Evolutionary conservation across 92 coral and sea anemone species (phyloP).

Genomic region (Porites rus): DNA sequence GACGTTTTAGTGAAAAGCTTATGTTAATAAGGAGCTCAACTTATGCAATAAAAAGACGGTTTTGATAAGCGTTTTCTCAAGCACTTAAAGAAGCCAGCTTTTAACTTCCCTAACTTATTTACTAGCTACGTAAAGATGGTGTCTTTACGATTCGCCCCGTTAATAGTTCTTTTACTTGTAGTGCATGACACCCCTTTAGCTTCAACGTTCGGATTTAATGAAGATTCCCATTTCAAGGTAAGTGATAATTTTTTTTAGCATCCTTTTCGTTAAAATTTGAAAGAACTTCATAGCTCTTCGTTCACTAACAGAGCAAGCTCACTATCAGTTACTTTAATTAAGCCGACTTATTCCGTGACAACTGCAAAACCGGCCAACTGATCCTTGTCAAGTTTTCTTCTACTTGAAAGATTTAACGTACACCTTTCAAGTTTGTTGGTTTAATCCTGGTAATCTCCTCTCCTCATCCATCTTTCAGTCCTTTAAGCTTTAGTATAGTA

Average conservation of each 20-base stretch:
- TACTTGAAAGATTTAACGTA: too few species aligned
- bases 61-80: slow-evolving; percentile 40
- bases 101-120: background rate
- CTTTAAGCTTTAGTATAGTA: too few species aligned
- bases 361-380: too few species aligned
- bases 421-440: too few species aligned
- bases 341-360: too few species aligned
- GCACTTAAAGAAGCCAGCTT: slow-evolving; percentile 30
- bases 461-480: too few species aligned
- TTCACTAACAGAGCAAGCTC: background rate
- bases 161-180: background rate
- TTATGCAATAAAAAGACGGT: slow-evolving; percentile 8
- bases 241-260: background rate
- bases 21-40: slow-evolving; percentile 14
- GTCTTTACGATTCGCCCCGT: background rate
- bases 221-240: background rate
- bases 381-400: too few species aligned
- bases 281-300: background rate
- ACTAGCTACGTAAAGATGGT: slow-evolving; percentile 11
- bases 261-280: background rate
- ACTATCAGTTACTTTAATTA: too few species aligned
- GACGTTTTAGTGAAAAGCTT: slow-evolving; percentile 12
- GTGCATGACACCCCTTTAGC: background rate
- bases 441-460: too few species aligned
- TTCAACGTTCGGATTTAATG: background rate